These are phyloP conservation scores for Rambutsinella grinnellia DNA, from an alignment of 2,888 invertebrate species.

Conservation along the genomic window DNA sequence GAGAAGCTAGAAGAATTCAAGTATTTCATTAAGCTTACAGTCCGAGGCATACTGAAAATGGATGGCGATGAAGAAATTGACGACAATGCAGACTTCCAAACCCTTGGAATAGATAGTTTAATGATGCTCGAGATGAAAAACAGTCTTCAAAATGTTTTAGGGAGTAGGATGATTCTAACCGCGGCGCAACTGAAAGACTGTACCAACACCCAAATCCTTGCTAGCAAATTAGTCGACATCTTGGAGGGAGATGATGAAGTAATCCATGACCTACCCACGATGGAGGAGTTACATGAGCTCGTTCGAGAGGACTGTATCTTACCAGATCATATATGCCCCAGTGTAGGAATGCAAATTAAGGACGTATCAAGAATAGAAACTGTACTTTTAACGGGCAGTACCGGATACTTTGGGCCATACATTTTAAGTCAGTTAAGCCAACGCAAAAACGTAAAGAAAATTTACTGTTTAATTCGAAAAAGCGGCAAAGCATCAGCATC, in stretches of 20 bases:
- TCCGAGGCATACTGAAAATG: slow-evolving; percentile 37
- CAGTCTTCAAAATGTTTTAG: slow-evolving; percentile 42
- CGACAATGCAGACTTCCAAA: slow-evolving; percentile 35
- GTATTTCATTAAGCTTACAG: slow-evolving; percentile 40
- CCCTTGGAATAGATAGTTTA: slow-evolving; percentile 45
- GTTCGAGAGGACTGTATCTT: slow-evolving; percentile 34
- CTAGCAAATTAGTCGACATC: slow-evolving; percentile 15
- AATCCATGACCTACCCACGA: neutral
- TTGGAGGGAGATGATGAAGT: slow-evolving; percentile 13
- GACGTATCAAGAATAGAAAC: neutral
- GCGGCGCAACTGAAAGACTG: slow-evolving; percentile 35
- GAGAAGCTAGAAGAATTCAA: slow-evolving; percentile 25
- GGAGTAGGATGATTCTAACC: slow-evolving; percentile 34
- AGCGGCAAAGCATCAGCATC: neutral
- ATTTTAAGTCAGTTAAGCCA: slow-evolving; percentile 16
- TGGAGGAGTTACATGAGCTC: slow-evolving; percentile 15
- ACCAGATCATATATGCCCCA: slow-evolving; percentile 24
- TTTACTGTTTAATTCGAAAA: slow-evolving; percentile 29
- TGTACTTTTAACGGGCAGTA: slow-evolving; percentile 29
- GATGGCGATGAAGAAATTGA: slow-evolving; percentile 39
- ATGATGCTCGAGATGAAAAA: slow-evolving; percentile 55
- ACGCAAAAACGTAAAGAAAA: neutral
- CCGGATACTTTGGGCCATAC: slow-evolving; percentile 37
- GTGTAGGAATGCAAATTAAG: neutral
- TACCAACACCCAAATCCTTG: slow-evolving; percentile 24